Evolutionary conservation across 2,888 invertebrate species (phyloP), one percentile per base, ranked within the genome.

Genomic region (Lampropteryx suffumata): DNA sequence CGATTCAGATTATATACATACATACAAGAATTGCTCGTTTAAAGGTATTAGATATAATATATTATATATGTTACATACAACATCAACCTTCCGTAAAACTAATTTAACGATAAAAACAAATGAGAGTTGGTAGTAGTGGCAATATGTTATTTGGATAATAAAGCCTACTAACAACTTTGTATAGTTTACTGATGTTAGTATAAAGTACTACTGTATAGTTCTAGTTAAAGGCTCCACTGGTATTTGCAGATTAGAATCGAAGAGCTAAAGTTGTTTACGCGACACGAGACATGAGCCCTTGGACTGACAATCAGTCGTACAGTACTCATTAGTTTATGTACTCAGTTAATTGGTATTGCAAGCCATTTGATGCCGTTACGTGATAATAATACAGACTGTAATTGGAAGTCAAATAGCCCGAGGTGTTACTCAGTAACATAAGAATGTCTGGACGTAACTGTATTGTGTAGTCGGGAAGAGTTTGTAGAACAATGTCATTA

Each of bases 261-360:
- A 58, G 57, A 65, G 53, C 55, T 2, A 47, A 50, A 49, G 46
- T 55, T 59, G 60, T 65, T 68, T 62, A 66, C 61, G 58, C 52
- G 57, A 24, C 57, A 45, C 52, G 57, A 60, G 48, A 49, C 50
- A 48, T 37, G 55, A 52, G 61, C 65, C 61, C 55, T 66, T 67
- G 59, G 69, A 73, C 72, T 71, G 57, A 60, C 61, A 69, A 73
- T 65, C 59, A 66, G 50, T 35, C 41, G 24, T 24, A 24, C 7
- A 2, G 7, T 24, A 58, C 55, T 59, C 54, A 61, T 57, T 56
- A 57, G 57, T 47, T 50, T 42, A 13, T 28, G 14, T 28, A 8
- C 30, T 28, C 7, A 24, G 24, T 50, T 57, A 50, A 57, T 51
- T 54, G 29, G 35, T 54, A 49, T 51, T 32, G 26, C 37, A 45